Percentiles rank a stretch among this genome's conserved stretches.
Conservation (phyloP, 92 coral and sea anemone species). For the Phenganax stokvisi region DNA sequence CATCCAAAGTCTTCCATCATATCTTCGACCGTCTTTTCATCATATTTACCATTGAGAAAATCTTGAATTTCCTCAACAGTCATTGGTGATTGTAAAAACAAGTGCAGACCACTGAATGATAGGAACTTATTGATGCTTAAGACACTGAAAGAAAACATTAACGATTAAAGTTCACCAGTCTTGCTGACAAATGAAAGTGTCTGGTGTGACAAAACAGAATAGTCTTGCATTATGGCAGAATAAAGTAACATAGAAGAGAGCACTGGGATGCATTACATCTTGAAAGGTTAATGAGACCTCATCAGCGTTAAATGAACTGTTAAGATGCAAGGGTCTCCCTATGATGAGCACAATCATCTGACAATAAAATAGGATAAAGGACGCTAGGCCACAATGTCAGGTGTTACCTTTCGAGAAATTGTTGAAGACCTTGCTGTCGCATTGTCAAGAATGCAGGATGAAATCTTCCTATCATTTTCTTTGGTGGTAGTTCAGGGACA, state of each 20-base stretch:
- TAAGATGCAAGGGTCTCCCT: no score
- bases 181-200: neutral
- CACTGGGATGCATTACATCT: no score
- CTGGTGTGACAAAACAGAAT: no score
- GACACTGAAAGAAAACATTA: conserved; percentile 54
- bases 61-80: conserved; percentile 65
- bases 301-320: no score
- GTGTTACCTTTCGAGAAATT: conserved; percentile 63
- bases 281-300: no score
- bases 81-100: conserved; percentile 87
- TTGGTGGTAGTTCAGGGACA: conserved; percentile 80
- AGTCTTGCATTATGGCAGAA: no score
- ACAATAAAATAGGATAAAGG: no score
- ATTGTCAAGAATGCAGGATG: conserved; percentile 59
- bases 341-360: no score
- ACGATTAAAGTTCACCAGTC: neutral
- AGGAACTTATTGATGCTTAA: conserved; percentile 56
- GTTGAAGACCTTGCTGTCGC: conserved; percentile 65
- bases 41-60: conserved; percentile 71
- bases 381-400: neutral
- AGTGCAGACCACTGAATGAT: conserved; percentile 85
- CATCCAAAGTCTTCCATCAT: conserved; percentile 44
- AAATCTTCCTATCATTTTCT: conserved; percentile 70
- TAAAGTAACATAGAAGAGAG: no score
- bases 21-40: conserved; percentile 65